Percentiles rank a stretch among this genome's conserved stretches.
Conservation (phyloP, 1,140 invertebrate species). For the Conus ventricosus region DNA sequence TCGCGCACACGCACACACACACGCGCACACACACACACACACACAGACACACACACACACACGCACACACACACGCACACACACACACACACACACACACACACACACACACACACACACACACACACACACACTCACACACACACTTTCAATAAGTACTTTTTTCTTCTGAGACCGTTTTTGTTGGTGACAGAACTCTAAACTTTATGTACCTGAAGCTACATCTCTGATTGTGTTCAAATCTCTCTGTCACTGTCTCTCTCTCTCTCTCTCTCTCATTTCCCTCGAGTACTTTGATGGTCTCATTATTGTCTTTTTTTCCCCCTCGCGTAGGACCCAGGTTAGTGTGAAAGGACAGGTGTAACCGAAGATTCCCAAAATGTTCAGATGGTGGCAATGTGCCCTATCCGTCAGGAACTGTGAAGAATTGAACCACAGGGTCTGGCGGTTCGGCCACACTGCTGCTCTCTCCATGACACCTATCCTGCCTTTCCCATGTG, state of each 20-base stretch:
- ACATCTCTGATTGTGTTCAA: too few species aligned
- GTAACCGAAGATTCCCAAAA: background rate
- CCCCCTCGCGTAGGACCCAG: background rate
- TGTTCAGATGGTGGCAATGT: background rate
- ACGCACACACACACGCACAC: too few species aligned
- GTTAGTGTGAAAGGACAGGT: background rate
- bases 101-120: too few species aligned
- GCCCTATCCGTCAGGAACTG: slow-evolving; percentile 46
- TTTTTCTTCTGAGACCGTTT: background rate
- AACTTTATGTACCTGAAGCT: too few species aligned
- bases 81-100: too few species aligned
- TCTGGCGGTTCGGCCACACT: slow-evolving; percentile 37
- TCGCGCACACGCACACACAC: background rate
- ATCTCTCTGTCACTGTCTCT: too few species aligned
- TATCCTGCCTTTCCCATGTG: background rate
- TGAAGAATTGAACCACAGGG: slow-evolving; percentile 26
- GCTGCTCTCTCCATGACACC: background rate
- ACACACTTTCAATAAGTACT: background rate
- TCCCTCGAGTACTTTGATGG: background rate
- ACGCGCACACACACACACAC: background rate
- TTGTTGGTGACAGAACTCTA: too few species aligned
- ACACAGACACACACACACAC: too few species aligned
- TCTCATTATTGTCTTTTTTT: background rate
- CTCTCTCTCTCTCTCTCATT: background rate
- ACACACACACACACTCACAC: too few species aligned